phyloP scores from a whole-genome alignment of 2,888 invertebrate species.

The Nomada flava region DNA sequence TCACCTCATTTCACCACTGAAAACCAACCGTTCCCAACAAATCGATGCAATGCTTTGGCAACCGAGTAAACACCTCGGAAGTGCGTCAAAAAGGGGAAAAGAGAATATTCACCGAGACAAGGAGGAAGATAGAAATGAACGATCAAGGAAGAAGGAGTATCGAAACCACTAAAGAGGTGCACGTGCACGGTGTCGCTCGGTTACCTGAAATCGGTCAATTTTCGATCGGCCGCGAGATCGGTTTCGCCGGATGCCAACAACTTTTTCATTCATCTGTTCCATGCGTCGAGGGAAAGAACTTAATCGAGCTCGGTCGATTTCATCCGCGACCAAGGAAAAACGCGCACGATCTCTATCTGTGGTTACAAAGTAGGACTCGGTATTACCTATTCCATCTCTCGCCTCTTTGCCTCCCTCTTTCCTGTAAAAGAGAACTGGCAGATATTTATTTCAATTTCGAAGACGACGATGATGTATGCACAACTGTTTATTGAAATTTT shows the following conservation, averaged over 20 bases:
- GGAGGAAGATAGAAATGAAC: conserved; percentile 28
- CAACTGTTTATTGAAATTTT: too few species aligned
- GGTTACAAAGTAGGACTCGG: conserved; percentile 38
- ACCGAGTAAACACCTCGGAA: conserved; percentile 17
- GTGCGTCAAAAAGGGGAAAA: too few species aligned
- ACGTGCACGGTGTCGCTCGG: conserved; percentile 65
- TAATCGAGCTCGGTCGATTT: conserved; percentile 44
- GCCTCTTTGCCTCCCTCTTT: neutral
- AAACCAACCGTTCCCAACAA: conserved; percentile 6
- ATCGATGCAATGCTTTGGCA: conserved; percentile 29
- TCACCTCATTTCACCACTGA: neutral
- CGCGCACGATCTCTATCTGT: conserved; percentile 29
- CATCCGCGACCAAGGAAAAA: conserved; percentile 33
- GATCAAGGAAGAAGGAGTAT: conserved; percentile 14
- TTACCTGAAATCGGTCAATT: conserved; percentile 58
- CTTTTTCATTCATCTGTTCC: conserved; percentile 37
- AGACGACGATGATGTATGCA: too few species aligned
- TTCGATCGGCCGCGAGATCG: conserved; percentile 45
- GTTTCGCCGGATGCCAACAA: conserved; percentile 52
- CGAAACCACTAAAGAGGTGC: conserved; percentile 62
- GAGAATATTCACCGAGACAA: neutral
- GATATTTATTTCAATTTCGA: too few species aligned
- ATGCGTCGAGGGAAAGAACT: conserved; percentile 23
- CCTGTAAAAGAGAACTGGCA: neutral
- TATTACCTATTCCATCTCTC: conserved; percentile 15